Evolutionary conservation across 2,797 vertebrate species (phyloP).

Genomic region (Leptodactylus fallax): DNA sequence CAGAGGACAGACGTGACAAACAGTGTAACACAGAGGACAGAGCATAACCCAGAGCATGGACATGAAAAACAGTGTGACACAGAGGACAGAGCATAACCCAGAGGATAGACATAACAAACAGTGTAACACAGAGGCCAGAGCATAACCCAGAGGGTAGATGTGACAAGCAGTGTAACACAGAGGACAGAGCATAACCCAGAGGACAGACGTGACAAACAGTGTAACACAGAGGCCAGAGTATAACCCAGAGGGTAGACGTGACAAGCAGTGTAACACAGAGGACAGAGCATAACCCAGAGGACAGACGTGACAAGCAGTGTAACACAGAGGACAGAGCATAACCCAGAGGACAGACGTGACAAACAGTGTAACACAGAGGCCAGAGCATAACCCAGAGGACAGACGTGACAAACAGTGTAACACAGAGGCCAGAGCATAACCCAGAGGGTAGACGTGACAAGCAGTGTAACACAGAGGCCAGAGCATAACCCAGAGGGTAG

Average conservation of each 20-base stretch:
- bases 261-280: no score
- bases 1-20: neutral
- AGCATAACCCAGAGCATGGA: neutral
- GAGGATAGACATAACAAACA: no score
- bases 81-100: neutral
- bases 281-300: neutral
- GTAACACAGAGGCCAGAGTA: neutral
- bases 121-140: neutral
- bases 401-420: no score
- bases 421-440: neutral
- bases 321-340: neutral
- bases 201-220: no score
- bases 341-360: neutral
- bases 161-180: no score
- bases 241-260: neutral
- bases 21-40: no score
- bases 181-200: neutral
- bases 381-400: neutral
- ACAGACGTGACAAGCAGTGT: no score
- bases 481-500: neutral
- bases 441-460: neutral
- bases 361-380: no score
- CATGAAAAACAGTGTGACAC: no score
- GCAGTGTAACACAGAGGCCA: no score
- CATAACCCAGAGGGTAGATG: neutral